Conservation (phyloP, 2,797 vertebrate species). For the Sebastes hopkinsi region DNA sequence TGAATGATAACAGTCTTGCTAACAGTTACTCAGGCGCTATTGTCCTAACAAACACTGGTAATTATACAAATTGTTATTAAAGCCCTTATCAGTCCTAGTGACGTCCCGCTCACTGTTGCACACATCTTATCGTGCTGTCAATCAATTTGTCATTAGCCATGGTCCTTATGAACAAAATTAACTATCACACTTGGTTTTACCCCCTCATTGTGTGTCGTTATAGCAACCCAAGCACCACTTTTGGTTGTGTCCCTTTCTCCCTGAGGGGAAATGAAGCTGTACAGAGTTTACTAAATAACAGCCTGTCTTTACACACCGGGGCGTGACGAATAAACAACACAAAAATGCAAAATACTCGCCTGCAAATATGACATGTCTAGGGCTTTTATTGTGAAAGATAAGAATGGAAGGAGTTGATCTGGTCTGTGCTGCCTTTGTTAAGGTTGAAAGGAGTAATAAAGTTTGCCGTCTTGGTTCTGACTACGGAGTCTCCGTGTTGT, state of each 20-base stretch:
- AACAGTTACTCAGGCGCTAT: neutral
- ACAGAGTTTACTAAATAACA: neutral
- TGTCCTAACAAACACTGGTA: neutral
- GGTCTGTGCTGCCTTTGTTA: too few species aligned
- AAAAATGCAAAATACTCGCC: too few species aligned
- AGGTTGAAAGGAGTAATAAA: too few species aligned
- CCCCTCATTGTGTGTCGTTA: neutral
- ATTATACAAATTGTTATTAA: neutral
- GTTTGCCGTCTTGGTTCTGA: too few species aligned
- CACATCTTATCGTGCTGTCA: neutral
- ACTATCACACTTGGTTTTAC: neutral
- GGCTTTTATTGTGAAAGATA: too few species aligned
- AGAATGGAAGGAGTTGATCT: too few species aligned
- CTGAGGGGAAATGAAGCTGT: neutral
- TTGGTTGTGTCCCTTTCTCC: neutral
- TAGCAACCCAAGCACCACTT: neutral
- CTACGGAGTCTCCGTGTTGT: too few species aligned
- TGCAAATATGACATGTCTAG: too few species aligned
- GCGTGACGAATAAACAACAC: too few species aligned
- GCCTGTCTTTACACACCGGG: neutral
- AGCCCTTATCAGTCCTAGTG: too few species aligned
- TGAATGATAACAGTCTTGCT: neutral
- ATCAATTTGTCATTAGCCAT: neutral
- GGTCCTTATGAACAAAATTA: neutral
- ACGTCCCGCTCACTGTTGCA: neutral